A percentile compares a stretch with the other conserved stretches of the same genome.
phyloP scores from a whole-genome alignment of 2,113 vertebrate genomes.

The Atherinomorus stipes region DNA sequence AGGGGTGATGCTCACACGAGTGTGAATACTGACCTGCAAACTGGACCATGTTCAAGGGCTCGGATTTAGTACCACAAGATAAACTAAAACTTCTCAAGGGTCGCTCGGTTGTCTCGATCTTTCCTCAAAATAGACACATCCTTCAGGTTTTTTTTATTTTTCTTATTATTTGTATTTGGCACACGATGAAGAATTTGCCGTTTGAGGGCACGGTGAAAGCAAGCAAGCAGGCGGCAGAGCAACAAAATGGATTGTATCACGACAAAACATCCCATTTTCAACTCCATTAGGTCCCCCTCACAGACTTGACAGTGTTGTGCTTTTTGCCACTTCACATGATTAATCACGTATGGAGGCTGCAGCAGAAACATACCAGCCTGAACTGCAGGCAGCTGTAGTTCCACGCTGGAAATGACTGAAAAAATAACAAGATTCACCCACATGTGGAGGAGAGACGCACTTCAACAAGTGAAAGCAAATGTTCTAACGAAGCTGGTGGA shows the following conservation, averaged over 20 bases:
- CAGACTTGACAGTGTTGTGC: constrained; percentile 70
- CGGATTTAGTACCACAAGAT: constrained; percentile 32
- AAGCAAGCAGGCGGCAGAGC: constrained; percentile 19
- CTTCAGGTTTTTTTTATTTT: constrained; percentile 29
- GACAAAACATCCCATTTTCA: constrained; percentile 79
- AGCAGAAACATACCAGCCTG: constrained; percentile 53
- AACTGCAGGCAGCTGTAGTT: constrained; percentile 56
- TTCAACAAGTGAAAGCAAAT: constrained; percentile 6
- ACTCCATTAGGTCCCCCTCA: constrained; percentile 75
- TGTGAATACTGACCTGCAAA: constrained; percentile 18
- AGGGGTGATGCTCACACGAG: constrained; percentile 30
- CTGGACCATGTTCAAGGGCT: constrained; percentile 30
- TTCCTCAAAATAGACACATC: constrained; percentile 51
- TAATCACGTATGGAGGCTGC: constrained; percentile 74
- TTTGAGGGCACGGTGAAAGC: constrained; percentile 40
- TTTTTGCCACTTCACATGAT: constrained; percentile 79
- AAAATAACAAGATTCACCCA: constrained; percentile 37
- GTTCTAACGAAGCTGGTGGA: constrained; percentile 10
- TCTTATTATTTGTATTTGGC: no score
- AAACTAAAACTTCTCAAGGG: constrained; percentile 30
- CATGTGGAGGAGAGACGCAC: constrained; percentile 27
- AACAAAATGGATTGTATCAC: constrained; percentile 70
- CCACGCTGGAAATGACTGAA: constrained; percentile 41
- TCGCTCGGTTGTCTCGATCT: constrained; percentile 10
- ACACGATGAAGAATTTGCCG: constrained; percentile 37